These are phyloP conservation scores for Phocoena sinus DNA, from an alignment of 2,113 vertebrate genomes.

Conservation along the genomic window DNA sequence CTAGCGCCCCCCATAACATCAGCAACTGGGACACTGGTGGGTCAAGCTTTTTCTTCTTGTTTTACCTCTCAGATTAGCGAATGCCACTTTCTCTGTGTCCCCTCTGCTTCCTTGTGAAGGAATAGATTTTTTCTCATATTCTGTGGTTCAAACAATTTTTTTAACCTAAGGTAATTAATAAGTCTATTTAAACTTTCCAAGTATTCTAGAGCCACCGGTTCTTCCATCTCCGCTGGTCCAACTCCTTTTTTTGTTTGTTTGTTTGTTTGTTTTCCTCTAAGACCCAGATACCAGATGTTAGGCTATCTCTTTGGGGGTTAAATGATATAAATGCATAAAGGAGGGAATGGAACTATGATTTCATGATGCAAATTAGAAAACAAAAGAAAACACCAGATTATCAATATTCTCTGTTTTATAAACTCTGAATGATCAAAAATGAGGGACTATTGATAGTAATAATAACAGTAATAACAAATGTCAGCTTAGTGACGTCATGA, in stretches of 20 bases:
- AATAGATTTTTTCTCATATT: constrained; percentile 17
- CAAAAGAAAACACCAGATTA: background rate
- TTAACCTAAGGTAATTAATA: background rate
- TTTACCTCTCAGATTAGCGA: constrained; percentile 68
- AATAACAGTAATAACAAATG: background rate
- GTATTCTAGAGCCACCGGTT: background rate
- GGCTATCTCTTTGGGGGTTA: background rate
- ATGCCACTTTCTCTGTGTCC: constrained; percentile 55
- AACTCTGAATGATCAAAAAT: background rate
- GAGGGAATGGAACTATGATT: background rate
- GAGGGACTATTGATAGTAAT: background rate
- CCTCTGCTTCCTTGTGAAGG: background rate
- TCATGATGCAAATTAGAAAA: background rate
- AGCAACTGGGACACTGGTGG: constrained; percentile 98
- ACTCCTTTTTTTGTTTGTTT: background rate
- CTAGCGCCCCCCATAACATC: constrained; percentile 97
- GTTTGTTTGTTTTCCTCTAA: background rate
- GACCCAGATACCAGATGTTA: constrained; percentile 12
- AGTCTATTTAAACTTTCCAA: background rate
- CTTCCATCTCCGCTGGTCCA: background rate
- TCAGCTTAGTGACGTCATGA: background rate
- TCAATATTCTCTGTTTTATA: background rate
- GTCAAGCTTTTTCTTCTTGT: constrained; percentile 79
- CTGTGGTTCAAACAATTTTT: constrained; percentile 29
- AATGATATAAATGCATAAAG: background rate